Evolutionary conservation across 2,888 invertebrate genomes (phyloP).

Genomic region (Cephus nigrinus): DNA sequence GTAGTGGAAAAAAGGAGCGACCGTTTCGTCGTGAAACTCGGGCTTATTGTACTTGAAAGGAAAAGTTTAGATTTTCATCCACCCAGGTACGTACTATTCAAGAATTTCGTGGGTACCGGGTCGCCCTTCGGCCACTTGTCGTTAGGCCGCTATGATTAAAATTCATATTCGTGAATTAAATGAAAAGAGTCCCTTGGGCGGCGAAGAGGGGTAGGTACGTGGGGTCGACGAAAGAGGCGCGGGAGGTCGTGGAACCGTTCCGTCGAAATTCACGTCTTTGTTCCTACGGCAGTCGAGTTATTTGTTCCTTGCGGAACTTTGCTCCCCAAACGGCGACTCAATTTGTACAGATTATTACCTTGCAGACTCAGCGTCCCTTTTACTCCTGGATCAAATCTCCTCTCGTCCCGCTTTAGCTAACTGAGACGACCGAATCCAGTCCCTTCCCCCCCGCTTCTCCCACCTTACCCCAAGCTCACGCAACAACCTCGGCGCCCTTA

Average conservation of each 20-base stretch:
- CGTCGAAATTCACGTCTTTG: slow-evolving; percentile 15
- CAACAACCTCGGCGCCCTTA: neutral
- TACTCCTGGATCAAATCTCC: neutral
- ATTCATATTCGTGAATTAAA: slow-evolving; percentile 22
- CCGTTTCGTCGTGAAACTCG: neutral
- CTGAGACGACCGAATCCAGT: neutral
- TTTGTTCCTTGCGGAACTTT: slow-evolving; percentile 11
- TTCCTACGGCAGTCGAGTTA: slow-evolving; percentile 18
- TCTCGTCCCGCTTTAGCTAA: neutral
- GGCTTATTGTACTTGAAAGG: neutral
- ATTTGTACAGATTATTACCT: slow-evolving; percentile 25
- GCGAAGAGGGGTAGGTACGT: neutral
- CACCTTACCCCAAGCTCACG: neutral
- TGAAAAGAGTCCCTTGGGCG: slow-evolving; percentile 15
- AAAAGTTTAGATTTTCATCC: neutral
- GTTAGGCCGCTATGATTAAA: slow-evolving; percentile 12
- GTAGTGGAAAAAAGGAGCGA: too few species aligned
- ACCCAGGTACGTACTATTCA: neutral
- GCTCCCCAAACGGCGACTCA: slow-evolving; percentile 18
- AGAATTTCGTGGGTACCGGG: neutral
- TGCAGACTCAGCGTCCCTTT: slow-evolving; percentile 4
- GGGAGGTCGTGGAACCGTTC: slow-evolving; percentile 4
- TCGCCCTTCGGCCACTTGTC: neutral
- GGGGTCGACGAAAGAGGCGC: neutral
- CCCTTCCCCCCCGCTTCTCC: neutral